phyloP scores from a whole-genome alignment of 2,888 invertebrate genomes.

The Mythimna pallens region DNA sequence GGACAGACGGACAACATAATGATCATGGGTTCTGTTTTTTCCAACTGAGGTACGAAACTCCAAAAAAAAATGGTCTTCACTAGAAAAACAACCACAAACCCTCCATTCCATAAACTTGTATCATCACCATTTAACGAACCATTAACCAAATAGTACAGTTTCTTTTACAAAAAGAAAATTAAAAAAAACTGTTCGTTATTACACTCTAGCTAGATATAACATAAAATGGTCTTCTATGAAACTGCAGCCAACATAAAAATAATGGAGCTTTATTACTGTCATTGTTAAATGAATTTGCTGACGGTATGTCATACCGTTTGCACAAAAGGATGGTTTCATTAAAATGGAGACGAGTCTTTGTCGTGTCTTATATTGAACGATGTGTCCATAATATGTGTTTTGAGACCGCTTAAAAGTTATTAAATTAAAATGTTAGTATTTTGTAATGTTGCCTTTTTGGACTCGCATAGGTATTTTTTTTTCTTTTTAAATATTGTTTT shows the following conservation, averaged over 20 bases:
- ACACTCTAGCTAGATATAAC: not conserved
- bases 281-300: constrained; percentile 1
- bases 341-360: constrained; percentile 8
- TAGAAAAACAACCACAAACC: not conserved
- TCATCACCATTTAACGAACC: constrained; percentile 4
- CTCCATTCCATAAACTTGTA: not conserved
- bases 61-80: too few relatives aligned
- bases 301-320: constrained; percentile 12
- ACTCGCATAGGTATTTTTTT: too few relatives aligned
- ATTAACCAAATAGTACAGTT: constrained; percentile 28
- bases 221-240: constrained; percentile 12
- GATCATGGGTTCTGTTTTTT: too few relatives aligned
- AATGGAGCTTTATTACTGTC: constrained; percentile 12
- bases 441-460: too few relatives aligned
- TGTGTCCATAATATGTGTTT: not conserved
- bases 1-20: too few relatives aligned
- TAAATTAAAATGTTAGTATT: too few relatives aligned
- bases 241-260: constrained; percentile 20
- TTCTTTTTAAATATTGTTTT: too few relatives aligned
- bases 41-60: too few relatives aligned
- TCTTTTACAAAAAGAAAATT: constrained; percentile 7
- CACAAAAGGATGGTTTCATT: constrained; percentile 1
- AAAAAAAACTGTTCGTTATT: constrained; percentile 11
- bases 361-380: constrained; percentile 9
- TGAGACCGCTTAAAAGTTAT: too few relatives aligned